Evolutionary conservation across 2,113 vertebrate species (phyloP), one percentile per base, ranked within the genome.

Genomic region (Donacobius atricapilla): DNA sequence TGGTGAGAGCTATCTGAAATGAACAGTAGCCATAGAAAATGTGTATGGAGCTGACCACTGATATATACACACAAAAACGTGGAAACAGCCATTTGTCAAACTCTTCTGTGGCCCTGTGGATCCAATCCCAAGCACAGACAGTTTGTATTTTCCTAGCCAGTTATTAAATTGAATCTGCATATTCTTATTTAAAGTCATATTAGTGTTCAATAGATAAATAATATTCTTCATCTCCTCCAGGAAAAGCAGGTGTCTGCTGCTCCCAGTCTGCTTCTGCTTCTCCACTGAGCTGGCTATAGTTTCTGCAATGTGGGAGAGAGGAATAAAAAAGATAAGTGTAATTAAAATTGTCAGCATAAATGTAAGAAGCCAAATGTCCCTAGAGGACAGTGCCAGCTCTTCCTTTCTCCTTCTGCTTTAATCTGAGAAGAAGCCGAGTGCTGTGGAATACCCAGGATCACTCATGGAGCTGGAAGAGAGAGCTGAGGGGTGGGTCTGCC

Each of bases 121-220:
- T 97, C 93, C 88, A 92, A 96, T 97, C 97, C 95, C 71, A 91
- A 76, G 96, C 81, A 93, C 79, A 97, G 86, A 87, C 35, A 92
- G 53, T 53, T 82, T 79, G 53, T 53, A 89, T 97, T 93, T 92
- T 78, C 91, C 91, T 96, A 80, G 63, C 30, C 94, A 92, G 76
- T 88, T 92, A 82, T 87, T 81, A 90, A 92, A 89, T 40, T 76
- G n/a, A 93, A 61, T 94, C 79, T 96, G 61, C 78, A 68, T 93
- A 73, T 75, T 83, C 60, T 81, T 75, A 64, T 68, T 90, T 84
- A 77, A 80, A 51, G 33, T 88, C 60, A 76, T 81, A 48, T 35
- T 80, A 47, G 40, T 66, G n/a, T 76, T 96, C 70, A 60, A 35
- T 30, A 83, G 40, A 81, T 69, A 89, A 85, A 94, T 64, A 18